Conservation (phyloP, 2,888 invertebrate species). For the Tolmerus cingulatus region DNA sequence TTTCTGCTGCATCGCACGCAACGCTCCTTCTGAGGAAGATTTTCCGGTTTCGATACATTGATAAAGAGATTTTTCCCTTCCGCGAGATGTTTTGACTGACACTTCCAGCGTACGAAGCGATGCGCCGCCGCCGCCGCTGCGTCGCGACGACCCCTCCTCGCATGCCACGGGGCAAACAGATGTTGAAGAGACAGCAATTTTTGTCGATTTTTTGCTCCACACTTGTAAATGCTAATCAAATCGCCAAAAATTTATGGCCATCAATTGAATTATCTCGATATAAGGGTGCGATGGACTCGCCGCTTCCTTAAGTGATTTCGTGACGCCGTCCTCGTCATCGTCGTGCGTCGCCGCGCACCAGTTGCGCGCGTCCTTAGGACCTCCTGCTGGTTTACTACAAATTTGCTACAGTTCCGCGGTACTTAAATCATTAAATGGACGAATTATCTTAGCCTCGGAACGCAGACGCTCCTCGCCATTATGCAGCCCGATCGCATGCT, state of each 20-base stretch:
- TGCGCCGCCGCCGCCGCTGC: neutral
- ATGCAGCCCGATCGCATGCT: neutral
- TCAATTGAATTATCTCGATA: neutral
- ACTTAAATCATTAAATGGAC: neutral
- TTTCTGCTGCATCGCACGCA: neutral
- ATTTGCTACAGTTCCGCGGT: neutral
- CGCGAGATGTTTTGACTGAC: neutral
- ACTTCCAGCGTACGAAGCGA: neutral
- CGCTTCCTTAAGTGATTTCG: neutral
- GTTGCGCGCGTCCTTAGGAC: neutral
- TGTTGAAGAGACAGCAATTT: neutral
- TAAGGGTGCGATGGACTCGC: neutral
- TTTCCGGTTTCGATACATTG: constrained; percentile 5
- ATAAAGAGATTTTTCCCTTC: constrained; percentile 25
- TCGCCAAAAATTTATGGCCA: neutral
- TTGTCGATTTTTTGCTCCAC: neutral
- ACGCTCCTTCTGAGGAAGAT: neutral
- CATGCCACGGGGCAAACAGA: constrained; percentile 17
- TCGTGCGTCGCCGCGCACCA: neutral
- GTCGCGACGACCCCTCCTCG: neutral
- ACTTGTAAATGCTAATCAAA: neutral
- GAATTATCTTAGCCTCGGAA: neutral
- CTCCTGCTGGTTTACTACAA: neutral
- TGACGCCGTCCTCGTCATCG: neutral
- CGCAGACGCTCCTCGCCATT: neutral